These are phyloP conservation scores for Druon quercuslanigerum DNA, from an alignment of 1,140 invertebrate species.

Conservation along the genomic window DNA sequence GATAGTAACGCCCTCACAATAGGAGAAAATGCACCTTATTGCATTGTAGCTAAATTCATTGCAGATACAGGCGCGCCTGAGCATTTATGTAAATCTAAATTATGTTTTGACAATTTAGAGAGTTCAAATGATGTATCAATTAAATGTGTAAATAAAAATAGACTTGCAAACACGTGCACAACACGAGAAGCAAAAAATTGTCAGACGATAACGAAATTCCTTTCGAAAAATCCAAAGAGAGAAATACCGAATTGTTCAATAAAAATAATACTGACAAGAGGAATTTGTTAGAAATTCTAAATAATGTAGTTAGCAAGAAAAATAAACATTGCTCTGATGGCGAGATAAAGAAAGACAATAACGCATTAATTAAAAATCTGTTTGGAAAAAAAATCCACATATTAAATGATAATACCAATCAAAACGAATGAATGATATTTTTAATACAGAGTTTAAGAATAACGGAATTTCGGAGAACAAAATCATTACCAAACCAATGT, in stretches of 20 bases:
- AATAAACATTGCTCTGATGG: too few relatives aligned
- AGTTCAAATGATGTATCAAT: background rate
- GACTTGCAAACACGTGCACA: background rate
- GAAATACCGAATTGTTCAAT: background rate
- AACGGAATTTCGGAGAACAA: background rate
- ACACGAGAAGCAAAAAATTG: background rate
- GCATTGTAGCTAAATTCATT: constrained; percentile 25
- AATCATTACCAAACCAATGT: background rate
- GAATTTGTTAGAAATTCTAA: too few relatives aligned
- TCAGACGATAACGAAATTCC: too few relatives aligned
- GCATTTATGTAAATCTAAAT: constrained; percentile 14
- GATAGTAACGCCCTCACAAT: constrained; percentile 18
- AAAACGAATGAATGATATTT: background rate
- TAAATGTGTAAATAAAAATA: constrained; percentile 10
- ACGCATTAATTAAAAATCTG: too few relatives aligned
- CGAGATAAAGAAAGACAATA: too few relatives aligned
- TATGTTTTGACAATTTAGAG: constrained; percentile 3
- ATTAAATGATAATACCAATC: background rate
- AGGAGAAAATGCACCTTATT: background rate
- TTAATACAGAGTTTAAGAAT: background rate
- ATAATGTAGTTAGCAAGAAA: too few relatives aligned
- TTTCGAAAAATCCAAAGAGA: background rate
- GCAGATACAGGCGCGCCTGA: constrained; percentile 30
- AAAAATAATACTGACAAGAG: too few relatives aligned
- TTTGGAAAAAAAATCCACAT: background rate